phyloP scores from a whole-genome alignment of 2,888 invertebrate genomes.

The Piscicola geometra region DNA sequence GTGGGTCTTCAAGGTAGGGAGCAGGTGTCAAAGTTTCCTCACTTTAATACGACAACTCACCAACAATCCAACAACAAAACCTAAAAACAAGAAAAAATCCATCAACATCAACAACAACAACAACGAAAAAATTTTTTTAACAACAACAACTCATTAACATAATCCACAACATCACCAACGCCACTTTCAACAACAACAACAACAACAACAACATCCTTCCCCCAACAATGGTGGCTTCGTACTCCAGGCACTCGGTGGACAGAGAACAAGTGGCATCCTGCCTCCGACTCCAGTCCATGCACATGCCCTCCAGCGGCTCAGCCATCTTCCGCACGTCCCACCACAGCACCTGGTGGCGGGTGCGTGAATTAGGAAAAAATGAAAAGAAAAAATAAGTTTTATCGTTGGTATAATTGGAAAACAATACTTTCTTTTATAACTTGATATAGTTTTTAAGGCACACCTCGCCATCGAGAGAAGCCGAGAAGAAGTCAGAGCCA shows the following conservation, averaged over 20 bases:
- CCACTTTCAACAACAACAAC: too few relatives aligned
- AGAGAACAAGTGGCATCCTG: slow-evolving; percentile 66
- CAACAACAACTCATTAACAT: too few relatives aligned
- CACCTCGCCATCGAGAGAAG: slow-evolving; percentile 83
- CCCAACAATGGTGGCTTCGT: slow-evolving; percentile 70
- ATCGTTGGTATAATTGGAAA: not conserved
- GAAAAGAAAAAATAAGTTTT: too few relatives aligned
- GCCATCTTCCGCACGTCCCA: slow-evolving; percentile 76
- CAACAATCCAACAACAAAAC: too few relatives aligned
- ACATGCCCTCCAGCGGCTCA: slow-evolving; percentile 68
- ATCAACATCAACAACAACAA: too few relatives aligned
- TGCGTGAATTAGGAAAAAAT: too few relatives aligned
- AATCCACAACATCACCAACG: too few relatives aligned
- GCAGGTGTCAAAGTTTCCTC: not conserved
- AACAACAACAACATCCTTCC: too few relatives aligned
- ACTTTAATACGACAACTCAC: not conserved
- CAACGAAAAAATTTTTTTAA: too few relatives aligned
- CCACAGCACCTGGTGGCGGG: slow-evolving; percentile 60
- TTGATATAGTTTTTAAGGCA: too few relatives aligned
- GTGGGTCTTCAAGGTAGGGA: not conserved
- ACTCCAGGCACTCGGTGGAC: slow-evolving; percentile 74
- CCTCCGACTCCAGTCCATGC: slow-evolving; percentile 67
- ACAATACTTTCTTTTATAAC: not conserved
- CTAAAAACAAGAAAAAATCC: too few relatives aligned
- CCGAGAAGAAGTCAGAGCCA: slow-evolving; percentile 87